phyloP scores from a whole-genome alignment of 2,113 vertebrate genomes.

The Cephalopholis sonnerati region DNA sequence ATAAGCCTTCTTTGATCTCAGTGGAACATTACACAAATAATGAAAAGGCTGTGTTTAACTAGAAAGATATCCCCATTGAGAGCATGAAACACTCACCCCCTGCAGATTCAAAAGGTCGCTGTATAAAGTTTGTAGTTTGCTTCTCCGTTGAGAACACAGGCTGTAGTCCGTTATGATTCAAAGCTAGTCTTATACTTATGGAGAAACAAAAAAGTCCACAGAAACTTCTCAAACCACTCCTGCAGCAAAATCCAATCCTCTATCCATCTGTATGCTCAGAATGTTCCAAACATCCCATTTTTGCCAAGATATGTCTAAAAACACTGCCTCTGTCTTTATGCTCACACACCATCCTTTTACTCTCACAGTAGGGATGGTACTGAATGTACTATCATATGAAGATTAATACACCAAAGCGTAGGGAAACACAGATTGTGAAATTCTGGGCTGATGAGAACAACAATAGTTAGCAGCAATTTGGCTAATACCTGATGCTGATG shows the following conservation, averaged over 20 bases:
- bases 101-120: background rate
- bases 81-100: background rate
- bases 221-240: background rate
- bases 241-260: slow-evolving; percentile 5
- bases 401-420: background rate
- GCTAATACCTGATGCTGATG: no score
- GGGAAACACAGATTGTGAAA: no score
- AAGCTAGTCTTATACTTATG: background rate
- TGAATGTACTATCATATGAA: background rate
- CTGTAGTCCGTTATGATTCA: slow-evolving; percentile 7
- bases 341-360: background rate
- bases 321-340: background rate
- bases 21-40: background rate
- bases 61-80: background rate
- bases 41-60: slow-evolving; percentile 8
- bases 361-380: background rate
- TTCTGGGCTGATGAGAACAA: no score
- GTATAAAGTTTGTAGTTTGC: slow-evolving; percentile 11
- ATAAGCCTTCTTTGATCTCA: slow-evolving; percentile 10
- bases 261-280: background rate
- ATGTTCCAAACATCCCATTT: background rate
- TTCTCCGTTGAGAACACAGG: background rate
- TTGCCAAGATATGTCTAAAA: background rate
- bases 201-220: background rate
- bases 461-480: no score